A percentile compares a stretch with the other conserved stretches of the same genome.
These are phyloP conservation scores for Talpa occidentalis DNA, from an alignment of 2,113 vertebrate genomes.

Conservation along the genomic window DNA sequence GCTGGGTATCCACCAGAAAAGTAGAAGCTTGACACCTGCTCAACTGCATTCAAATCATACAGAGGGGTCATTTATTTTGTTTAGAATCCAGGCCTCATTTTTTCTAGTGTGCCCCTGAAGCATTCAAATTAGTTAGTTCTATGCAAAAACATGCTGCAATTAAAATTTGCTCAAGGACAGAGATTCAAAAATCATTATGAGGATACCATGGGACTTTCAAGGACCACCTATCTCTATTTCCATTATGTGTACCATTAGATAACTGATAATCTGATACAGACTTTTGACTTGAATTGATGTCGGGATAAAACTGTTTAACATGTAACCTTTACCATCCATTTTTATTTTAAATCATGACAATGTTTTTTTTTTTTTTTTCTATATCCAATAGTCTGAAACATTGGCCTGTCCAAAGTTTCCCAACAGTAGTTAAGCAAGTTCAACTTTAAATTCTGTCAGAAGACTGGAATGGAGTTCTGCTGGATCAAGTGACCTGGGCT, in stretches of 20 bases:
- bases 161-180: not conserved
- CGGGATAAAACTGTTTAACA: not conserved
- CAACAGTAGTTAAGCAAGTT: slow-evolving; percentile 59
- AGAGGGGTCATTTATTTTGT: not conserved
- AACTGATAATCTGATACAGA: not conserved
- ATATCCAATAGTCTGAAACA: slow-evolving; percentile 33
- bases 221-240: not conserved
- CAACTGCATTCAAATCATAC: not conserved
- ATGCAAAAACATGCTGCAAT: not conserved
- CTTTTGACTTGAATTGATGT: slow-evolving; percentile 37
- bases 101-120: not conserved
- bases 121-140: slow-evolving; percentile 6
- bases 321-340: not conserved
- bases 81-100: not conserved
- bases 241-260: not conserved
- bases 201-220: not conserved
- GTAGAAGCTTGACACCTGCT: not conserved
- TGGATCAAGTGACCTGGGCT: slow-evolving; percentile 18
- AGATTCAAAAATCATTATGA: not conserved
- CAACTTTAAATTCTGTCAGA: slow-evolving; percentile 45
- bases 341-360: slow-evolving; percentile 1
- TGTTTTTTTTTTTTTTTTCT: slow-evolving; percentile 1
- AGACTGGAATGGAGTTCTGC: slow-evolving; percentile 57
- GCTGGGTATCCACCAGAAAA: not conserved
- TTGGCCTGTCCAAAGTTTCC: slow-evolving; percentile 51